A percentile compares a stretch with the other conserved stretches of the same genome.
Evolutionary conservation across 2,888 invertebrate genomes (phyloP).

Genomic region (Diaprepes abbreviatus): DNA sequence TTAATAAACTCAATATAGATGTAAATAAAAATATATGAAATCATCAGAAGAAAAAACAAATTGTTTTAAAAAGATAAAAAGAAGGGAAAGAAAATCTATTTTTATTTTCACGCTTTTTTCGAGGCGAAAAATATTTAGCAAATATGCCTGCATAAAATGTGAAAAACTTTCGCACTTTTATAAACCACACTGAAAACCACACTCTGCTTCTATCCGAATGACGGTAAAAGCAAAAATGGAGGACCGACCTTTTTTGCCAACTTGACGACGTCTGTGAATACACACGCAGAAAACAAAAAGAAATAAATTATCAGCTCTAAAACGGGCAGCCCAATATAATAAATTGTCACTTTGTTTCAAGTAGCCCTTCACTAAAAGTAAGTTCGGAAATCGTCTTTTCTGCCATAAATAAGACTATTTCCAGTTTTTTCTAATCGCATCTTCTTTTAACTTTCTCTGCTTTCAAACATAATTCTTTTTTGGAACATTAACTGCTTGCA

Average conservation of each 20-base stretch:
- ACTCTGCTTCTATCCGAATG: constrained; percentile 1
- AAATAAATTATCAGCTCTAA: constrained; percentile 23
- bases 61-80: constrained; percentile 13
- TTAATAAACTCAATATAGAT: no score
- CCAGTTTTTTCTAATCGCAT: constrained; percentile 2
- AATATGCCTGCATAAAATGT: constrained; percentile 5
- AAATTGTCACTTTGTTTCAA: constrained; percentile 38
- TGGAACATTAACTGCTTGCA: constrained; percentile 23
- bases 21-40: background rate
- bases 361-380: constrained; percentile 23
- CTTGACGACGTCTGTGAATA: constrained; percentile 27
- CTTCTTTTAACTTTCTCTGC: constrained; percentile 4
- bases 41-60: background rate
- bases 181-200: constrained; percentile 12
- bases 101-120: background rate
- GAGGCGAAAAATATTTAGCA: background rate
- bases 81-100: constrained; percentile 1
- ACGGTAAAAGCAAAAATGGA: constrained; percentile 19
- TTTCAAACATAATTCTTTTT: constrained; percentile 27
- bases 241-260: constrained; percentile 9
- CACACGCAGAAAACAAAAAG: constrained; percentile 30
- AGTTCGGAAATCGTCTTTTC: constrained; percentile 28
- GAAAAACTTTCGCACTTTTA: constrained; percentile 16
- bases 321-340: constrained; percentile 31
- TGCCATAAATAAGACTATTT: constrained; percentile 28